These are phyloP conservation scores for Caenorhabditis auriculariae DNA, from an alignment of 2,888 invertebrate genomes.

Conservation along the genomic window DNA sequence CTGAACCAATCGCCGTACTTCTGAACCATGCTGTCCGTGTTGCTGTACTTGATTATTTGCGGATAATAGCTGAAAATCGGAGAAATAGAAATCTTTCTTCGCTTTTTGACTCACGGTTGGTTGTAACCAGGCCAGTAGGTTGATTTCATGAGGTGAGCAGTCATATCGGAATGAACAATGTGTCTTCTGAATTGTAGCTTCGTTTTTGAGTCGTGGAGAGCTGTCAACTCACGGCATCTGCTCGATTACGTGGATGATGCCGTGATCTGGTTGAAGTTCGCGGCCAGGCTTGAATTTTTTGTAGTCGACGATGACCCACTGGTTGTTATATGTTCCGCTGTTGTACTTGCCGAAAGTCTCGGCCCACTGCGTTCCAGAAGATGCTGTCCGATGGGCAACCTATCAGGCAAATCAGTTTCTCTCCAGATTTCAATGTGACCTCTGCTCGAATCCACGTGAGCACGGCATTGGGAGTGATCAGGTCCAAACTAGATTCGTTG, in stretches of 20 bases:
- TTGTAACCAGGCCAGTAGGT: slow-evolving; percentile 79
- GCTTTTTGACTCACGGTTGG: slow-evolving; percentile 69
- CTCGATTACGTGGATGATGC: slow-evolving; percentile 76
- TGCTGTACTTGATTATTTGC: slow-evolving; percentile 72
- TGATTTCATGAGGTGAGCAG: slow-evolving; percentile 61
- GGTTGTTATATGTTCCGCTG: slow-evolving; percentile 80
- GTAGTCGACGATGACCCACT: slow-evolving; percentile 77
- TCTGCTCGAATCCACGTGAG: slow-evolving; percentile 74
- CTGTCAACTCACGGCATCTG: slow-evolving; percentile 70
- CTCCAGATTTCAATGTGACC: slow-evolving; percentile 70
- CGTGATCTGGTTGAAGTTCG: slow-evolving; percentile 31
- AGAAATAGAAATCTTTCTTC: slow-evolving; percentile 63
- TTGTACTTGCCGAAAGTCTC: slow-evolving; percentile 72
- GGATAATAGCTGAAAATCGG: slow-evolving; percentile 67
- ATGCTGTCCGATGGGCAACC: slow-evolving; percentile 39
- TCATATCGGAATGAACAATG: slow-evolving; percentile 52
- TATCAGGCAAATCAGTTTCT: slow-evolving; percentile 68
- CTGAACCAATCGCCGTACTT: slow-evolving; percentile 71
- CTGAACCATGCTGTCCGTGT: slow-evolving; percentile 69
- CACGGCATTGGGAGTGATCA: slow-evolving; percentile 72
- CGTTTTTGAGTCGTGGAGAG: no score
- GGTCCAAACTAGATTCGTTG: slow-evolving; percentile 72
- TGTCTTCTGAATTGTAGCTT: slow-evolving; percentile 52
- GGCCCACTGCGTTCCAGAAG: slow-evolving; percentile 42
- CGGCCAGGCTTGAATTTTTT: slow-evolving; percentile 68